Base-by-base conservation (phyloP, 2,113 vertebrate species). In the Oryzias woworae region DNA sequence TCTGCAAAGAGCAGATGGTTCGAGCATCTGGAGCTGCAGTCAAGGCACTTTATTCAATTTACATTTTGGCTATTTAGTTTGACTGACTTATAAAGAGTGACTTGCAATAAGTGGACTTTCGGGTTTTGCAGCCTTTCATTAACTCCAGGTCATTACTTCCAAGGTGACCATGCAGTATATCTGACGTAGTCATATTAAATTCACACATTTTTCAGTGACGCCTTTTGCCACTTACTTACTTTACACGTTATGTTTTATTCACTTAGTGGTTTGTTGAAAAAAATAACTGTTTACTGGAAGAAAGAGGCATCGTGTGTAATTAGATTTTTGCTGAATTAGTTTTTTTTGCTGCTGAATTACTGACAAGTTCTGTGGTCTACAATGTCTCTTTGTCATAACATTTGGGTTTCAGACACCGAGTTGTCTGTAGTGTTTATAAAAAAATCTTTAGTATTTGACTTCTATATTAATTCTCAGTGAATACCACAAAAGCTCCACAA, bases 1-100 rank as follows among this genome's bases (percentile, higher is more conserved):
- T 63, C 69, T 46, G 63, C 57, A 56, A 71, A 3, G 61, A 84
- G 71, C 85, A 86, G 83, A 89, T 82, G 81, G 78, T 75, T 64
- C 1, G 41, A 75, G 65, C 67, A 17, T 85, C 75, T 86, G 83
- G 69, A 84, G 54, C 75, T 78, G 71, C 76, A 81, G 66, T 73
- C 65, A 42, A 62, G 17, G 53, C 78, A 77, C 62, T 71, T 83
- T 79, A 80, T 80, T 85, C 28, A 68, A 75, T 82, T 84, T 78
- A 69, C 65, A 73, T 71, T 77, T 76, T 59, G 53, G 65, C 59
- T 79, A 47, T 81, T 84, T 81, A 83, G 70, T 71, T 36, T 66
- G 61, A 60, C 24, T 68, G 41, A 59, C 62, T 84, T 73, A 82
- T 82, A 24, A 24, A 47, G 15, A 65, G 28, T 58, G 75, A 78